phyloP scores from a whole-genome alignment of 2,888 invertebrate genomes.

The Sphaerophoria taeniata region DNA sequence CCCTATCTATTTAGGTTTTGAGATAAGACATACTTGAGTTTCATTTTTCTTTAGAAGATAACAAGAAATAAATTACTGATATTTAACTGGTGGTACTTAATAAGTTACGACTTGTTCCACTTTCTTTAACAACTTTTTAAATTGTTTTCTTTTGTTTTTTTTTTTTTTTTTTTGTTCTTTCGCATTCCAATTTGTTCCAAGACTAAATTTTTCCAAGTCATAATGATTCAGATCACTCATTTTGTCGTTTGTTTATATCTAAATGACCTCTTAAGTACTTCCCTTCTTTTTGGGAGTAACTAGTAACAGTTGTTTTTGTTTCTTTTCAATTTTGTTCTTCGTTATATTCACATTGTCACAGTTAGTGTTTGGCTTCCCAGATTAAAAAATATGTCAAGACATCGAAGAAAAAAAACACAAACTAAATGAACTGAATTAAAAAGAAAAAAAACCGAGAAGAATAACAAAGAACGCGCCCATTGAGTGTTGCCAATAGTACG shows the following conservation, averaged over 20 bases:
- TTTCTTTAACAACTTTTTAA: conserved; percentile 33
- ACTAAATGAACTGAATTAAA: conserved; percentile 16
- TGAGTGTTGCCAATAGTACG: neutral
- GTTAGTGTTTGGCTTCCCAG: conserved; percentile 49
- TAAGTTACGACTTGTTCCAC: conserved; percentile 6
- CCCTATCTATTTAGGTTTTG: no score
- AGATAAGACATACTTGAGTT: no score
- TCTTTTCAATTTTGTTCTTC: neutral
- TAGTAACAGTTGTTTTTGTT: neutral
- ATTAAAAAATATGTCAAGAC: conserved; percentile 17
- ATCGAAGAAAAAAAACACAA: conserved; percentile 28
- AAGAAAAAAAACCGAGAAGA: conserved; percentile 42
- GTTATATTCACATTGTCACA: conserved; percentile 58
- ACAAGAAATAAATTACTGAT: no score
- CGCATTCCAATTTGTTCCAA: conserved; percentile 6
- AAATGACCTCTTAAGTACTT: conserved; percentile 70
- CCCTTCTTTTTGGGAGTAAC: conserved; percentile 56
- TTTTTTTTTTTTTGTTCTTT: neutral
- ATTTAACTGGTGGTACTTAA: neutral
- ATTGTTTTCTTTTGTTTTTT: conserved; percentile 30
- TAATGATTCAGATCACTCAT: conserved; percentile 66
- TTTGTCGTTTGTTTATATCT: conserved; percentile 59
- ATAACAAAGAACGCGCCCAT: neutral
- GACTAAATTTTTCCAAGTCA: conserved; percentile 31
- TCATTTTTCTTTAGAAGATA: no score